phyloP scores from a whole-genome alignment of 2,888 invertebrate species.

The Chrysotoxum bicinctum region DNA sequence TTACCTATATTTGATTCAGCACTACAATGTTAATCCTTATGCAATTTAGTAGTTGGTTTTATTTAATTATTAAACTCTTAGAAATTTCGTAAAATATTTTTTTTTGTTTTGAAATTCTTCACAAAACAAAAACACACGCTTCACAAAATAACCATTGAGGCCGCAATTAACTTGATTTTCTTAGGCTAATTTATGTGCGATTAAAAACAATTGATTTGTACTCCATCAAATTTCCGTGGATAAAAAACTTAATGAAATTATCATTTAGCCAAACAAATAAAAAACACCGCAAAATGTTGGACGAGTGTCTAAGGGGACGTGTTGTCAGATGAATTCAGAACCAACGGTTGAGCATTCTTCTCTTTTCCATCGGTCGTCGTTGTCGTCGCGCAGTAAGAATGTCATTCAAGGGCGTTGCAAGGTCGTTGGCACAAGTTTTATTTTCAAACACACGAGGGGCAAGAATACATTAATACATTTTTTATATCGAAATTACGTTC shows the following conservation, averaged over 20 bases:
- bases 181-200: background rate
- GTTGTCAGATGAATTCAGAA: conserved; percentile 58
- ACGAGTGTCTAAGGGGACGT: conserved; percentile 44
- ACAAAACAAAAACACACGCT: conserved; percentile 30
- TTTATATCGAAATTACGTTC: conserved; percentile 23
- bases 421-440: conserved; percentile 77
- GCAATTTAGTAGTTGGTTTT: background rate
- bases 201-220: background rate
- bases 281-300: conserved; percentile 47
- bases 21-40: conserved; percentile 27
- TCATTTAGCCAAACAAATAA: conserved; percentile 8
- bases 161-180: background rate
- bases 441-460: conserved; percentile 67
- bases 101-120: conserved; percentile 22
- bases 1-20: conserved; percentile 14
- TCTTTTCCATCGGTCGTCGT: conserved; percentile 75
- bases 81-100: background rate
- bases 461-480: conserved; percentile 9
- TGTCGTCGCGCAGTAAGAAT: conserved; percentile 79
- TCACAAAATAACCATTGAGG: conserved; percentile 25
- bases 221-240: background rate
- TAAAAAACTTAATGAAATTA: background rate
- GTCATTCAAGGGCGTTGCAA: conserved; percentile 82
- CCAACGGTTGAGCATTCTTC: conserved; percentile 61
- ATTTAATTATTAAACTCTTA: background rate